phyloP scores from a whole-genome alignment of 2,113 vertebrate genomes.

The Oncorhynchus mykiss region DNA sequence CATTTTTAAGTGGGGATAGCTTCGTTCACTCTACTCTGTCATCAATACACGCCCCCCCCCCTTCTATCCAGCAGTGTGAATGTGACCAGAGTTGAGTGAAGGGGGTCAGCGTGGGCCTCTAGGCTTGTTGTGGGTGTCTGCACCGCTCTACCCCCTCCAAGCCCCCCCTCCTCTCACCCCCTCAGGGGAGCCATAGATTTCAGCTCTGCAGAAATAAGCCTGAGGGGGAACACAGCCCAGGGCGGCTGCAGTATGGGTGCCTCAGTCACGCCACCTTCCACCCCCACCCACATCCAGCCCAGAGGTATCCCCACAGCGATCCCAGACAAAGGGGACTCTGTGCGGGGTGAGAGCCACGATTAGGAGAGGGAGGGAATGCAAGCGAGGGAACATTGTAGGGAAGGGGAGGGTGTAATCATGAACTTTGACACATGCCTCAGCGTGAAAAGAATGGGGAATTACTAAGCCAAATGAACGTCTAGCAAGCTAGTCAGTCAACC shows the following conservation, averaged over 20 bases:
- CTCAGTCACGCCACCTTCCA: slow-evolving; percentile 9
- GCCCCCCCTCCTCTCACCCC: neutral
- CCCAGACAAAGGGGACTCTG: slow-evolving; percentile 73
- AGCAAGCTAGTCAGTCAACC: neutral
- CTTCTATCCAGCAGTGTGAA: slow-evolving; percentile 64
- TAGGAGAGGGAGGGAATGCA: neutral
- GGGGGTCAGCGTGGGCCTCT: slow-evolving; percentile 85
- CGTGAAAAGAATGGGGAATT: neutral
- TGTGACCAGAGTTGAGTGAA: slow-evolving; percentile 79
- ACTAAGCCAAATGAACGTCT: slow-evolving; percentile 21
- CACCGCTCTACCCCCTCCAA: slow-evolving; percentile 37
- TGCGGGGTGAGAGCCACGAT: slow-evolving; percentile 10
- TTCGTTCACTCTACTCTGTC: too few species aligned
- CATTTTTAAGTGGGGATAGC: too few species aligned
- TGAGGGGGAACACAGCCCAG: neutral
- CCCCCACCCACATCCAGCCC: slow-evolving; percentile 71
- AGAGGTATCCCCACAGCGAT: slow-evolving; percentile 77
- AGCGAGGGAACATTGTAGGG: slow-evolving; percentile 20
- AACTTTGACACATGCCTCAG: slow-evolving; percentile 25
- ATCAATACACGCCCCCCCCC: neutral
- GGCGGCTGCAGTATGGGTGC: slow-evolving; percentile 74
- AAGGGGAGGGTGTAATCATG: slow-evolving; percentile 17
- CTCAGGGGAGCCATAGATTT: slow-evolving; percentile 29
- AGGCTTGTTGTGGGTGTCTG: slow-evolving; percentile 77
- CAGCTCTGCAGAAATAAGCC: slow-evolving; percentile 69